Base-by-base conservation (phyloP, 2,888 invertebrate species). In the Gastracanthus pulcherrimus region DNA sequence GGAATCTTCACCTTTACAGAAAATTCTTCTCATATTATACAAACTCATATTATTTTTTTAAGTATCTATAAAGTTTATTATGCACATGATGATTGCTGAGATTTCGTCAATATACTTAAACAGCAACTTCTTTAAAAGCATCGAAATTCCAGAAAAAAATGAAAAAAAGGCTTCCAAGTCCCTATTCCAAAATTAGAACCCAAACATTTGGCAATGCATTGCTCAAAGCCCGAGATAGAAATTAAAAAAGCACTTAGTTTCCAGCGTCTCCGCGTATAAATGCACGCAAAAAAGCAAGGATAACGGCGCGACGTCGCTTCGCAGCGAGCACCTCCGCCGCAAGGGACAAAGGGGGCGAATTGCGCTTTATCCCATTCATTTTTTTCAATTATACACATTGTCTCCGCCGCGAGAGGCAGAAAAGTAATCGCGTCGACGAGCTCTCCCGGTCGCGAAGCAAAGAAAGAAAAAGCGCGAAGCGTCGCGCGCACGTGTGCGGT, bases 351-450 rank as follows among this genome's bases (percentile, higher is more conserved):
- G 9, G 45, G 4, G 13, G 29, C n/a, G 31, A 13, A 45, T 26
- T 51, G 66, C 16, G 58, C 2, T 9, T 31, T 60, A 70, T 29
- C 34, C 36, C 60, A 38, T 80, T 41, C 69, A 70, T 60, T 64
- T 69, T 75, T 51, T 23, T 34, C 48, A 66, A 72, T 60, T 81
- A 38, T 41, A 76, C 16, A 38, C 41, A 36, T 23, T n/a, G 34
- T 45, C 41, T 31, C 11, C 31, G 67, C 11, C 26, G 29, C 26
- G 64, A 19, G 13, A 41, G 9, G 36, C 34, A 26, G 19, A 9
- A 51, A 51, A 62, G 48, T 60, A 62, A 45, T 19, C 3, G 48
- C 16, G 16, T 0, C 16, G 31, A 7, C 23, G 34, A 13, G 38
- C 38, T 38, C 29, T 48, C 69, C 72, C 9, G 41, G 3, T 41